Evolutionary conservation across 2,797 vertebrate species (phyloP), one percentile per base, ranked within the genome.

Genomic region (Gobionotothen gibberifrons): DNA sequence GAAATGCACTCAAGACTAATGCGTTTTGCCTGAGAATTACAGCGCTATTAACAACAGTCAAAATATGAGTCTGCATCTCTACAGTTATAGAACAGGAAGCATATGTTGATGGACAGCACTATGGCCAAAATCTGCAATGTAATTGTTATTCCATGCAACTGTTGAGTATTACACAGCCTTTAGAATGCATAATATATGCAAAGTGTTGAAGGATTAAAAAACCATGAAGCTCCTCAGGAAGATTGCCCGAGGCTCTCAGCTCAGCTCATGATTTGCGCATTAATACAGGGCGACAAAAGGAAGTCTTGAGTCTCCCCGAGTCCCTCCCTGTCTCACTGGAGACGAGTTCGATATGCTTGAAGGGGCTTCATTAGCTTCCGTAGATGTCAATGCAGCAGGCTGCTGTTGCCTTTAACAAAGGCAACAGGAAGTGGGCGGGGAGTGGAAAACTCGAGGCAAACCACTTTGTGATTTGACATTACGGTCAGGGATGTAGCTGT

Each of bases 111-210:
- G 55, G 77, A 46, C 69, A 73, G 56, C 11, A 4, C 56, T 51
- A 7, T 73, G 73, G 74, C 66, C 62, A 52, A 51, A 36, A 80
- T 29, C 58, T 69, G 48, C 51, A 49, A 75, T 78, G 57, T 68
- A 68, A 78, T 86, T 87, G 53, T 74, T 76, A 79, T 84, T 82
- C 73, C 54, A 55, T 74, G 36, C 32, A 79, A 72, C 51, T 43
- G 43, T 76, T 61, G 67, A 76, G 70, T 79, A 79, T 82, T 70
- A 79, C 73, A 69, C 75, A 78, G 29, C 56, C 78, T 86, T 85
- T 75, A 83, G 61, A 73, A 73, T 80, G 78, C 83, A 82, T 83
- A 76, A 87, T 90, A 77, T 79, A 89, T 88, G 79, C 81, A 85
- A 84, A 89, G 74, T 84, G 55, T 63, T 74, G 62, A 78, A 83